Evolutionary conservation across 1,140 invertebrate genomes (phyloP), one percentile per base, ranked within the genome.

Genomic region (Metaphire vulgaris): DNA sequence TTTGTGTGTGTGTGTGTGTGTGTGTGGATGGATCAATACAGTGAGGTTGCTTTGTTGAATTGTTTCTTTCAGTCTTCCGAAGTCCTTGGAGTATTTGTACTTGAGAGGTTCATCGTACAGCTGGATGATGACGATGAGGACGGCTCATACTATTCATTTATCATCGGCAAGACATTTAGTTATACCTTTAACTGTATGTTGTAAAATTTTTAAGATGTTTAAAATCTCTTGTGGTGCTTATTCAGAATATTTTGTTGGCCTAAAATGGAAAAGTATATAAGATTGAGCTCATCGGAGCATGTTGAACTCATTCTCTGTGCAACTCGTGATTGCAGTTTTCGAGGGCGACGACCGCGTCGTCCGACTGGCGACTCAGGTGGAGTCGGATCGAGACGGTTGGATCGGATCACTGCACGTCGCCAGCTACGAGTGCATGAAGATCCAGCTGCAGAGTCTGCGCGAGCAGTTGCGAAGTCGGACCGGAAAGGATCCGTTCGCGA

Each of bases 31-130:
- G n/a, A n/a, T n/a, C n/a, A n/a, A n/a, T n/a, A n/a, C n/a, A n/a
- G n/a, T n/a, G n/a, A n/a, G n/a, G n/a, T n/a, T n/a, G n/a, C n/a
- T n/a, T n/a, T n/a, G n/a, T n/a, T n/a, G n/a, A n/a, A n/a, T n/a
- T n/a, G n/a, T n/a, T n/a, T n/a, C n/a, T 79, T 80, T 6, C 79
- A 87, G 82, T 93, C 91, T 89, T 93, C 92, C 12, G 92, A 95
- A 79, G 93, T 94, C 0, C 85, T 92, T 66, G 95, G 95, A 2
- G 90, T 96, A 0, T 90, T 96, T 80, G 90, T 97, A 67, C 86
- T 97, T 74, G 93, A 96, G 84, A 91, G 94, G 80, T 95, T 92
- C 85, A 88, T 89, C 67, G 90, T 93, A n/a, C 88, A 90, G 75
- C 83, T 92, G 30, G 92, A 93, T 78, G 69, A 80, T 30, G 82